Conservation (phyloP, 2,797 vertebrate genomes). For the Falco cherrug region DNA sequence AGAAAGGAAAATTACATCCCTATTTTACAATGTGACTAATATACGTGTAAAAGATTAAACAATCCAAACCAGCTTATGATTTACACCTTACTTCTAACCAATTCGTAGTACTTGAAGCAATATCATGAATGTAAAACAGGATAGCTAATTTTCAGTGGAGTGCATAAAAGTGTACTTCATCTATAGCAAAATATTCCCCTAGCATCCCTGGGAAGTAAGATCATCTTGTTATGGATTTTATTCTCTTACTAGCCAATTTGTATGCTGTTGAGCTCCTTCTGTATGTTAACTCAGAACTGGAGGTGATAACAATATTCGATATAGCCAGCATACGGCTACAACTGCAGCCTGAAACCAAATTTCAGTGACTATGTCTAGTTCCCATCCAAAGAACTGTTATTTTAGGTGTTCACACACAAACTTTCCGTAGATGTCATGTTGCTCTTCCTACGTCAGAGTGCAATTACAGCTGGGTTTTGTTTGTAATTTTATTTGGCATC, state of each 20-base stretch:
- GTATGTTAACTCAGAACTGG: conserved; percentile 33
- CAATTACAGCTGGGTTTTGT: neutral
- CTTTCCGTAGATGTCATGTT: neutral
- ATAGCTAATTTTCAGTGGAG: conserved; percentile 56
- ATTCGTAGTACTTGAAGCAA: conserved; percentile 47
- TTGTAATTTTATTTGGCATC: neutral
- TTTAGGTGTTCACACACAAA: neutral
- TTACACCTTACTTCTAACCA: conserved; percentile 56
- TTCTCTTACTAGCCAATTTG: conserved; percentile 6
- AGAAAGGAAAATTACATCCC: conserved; percentile 71
- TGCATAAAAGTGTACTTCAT: conserved; percentile 14
- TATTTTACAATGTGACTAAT: conserved; percentile 68
- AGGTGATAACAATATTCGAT: conserved; percentile 13
- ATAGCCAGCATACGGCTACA: neutral
- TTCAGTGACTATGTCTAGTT: conserved; percentile 20
- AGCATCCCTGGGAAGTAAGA: conserved; percentile 40
- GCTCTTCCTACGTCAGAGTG: neutral
- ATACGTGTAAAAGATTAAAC: conserved; percentile 66
- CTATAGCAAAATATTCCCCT: conserved; percentile 50
- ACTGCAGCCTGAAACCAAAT: conserved; percentile 28
- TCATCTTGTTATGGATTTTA: conserved; percentile 3
- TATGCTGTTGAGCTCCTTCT: conserved; percentile 1
- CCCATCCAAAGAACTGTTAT: conserved; percentile 1
- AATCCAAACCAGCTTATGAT: conserved; percentile 63
- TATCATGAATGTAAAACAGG: conserved; percentile 52